phyloP scores from a whole-genome alignment of 1,140 invertebrate genomes.

The Spodoptera litura region DNA sequence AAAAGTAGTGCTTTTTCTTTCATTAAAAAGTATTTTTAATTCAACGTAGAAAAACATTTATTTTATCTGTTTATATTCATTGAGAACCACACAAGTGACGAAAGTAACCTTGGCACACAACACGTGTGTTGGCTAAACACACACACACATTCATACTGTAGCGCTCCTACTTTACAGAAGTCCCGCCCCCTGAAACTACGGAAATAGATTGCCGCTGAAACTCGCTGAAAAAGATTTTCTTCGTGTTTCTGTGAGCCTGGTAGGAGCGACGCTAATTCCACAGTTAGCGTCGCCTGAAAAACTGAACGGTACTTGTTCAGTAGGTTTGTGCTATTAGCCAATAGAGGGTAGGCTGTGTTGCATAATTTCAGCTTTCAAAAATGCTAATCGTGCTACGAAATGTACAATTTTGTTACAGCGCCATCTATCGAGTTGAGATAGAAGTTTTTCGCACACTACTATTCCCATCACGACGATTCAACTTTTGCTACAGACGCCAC shows the following conservation, averaged over 20 bases:
- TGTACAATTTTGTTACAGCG: not conserved
- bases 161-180: conserved; percentile 16
- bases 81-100: conserved; percentile 13
- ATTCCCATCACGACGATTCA: not conserved
- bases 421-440: conserved; percentile 1
- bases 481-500: too few species aligned
- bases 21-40: too few species aligned
- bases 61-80: not conserved
- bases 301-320: conserved; percentile 39
- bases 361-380: not conserved
- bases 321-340: conserved; percentile 19
- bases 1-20: too few species aligned
- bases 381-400: too few species aligned
- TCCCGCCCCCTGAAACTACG: conserved; percentile 48
- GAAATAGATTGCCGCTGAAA: conserved; percentile 51
- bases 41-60: too few species aligned
- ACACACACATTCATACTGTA: not conserved
- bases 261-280: conserved; percentile 72
- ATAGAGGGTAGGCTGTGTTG: not conserved
- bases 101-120: not conserved
- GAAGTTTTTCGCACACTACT: not conserved
- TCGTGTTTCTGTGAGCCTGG: conserved; percentile 62
- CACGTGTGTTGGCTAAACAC: conserved; percentile 1
- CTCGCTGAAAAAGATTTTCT: conserved; percentile 65
- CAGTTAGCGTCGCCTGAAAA: conserved; percentile 75